Evolutionary conservation across 2,888 invertebrate species (phyloP).

Genomic region (Candidula unifasciata): DNA sequence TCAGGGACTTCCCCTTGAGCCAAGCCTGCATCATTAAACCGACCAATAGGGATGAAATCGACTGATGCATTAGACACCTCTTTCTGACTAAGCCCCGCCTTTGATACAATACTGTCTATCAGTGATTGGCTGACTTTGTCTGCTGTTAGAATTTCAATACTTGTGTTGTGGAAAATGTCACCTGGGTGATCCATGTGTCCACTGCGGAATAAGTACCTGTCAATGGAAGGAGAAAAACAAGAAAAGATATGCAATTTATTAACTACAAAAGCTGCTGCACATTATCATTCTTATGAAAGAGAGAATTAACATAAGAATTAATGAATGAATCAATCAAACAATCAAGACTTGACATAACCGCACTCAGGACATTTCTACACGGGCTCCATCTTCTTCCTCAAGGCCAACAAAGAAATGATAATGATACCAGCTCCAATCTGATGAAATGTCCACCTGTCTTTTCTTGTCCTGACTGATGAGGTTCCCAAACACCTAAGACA

Average conservation of each 20-base stretch:
- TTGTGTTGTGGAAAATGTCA: conserved; percentile 91
- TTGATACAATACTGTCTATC: conserved; percentile 41
- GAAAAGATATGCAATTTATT: background rate
- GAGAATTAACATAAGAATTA: no score
- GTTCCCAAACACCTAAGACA: no score
- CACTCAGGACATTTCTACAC: no score
- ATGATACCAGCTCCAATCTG: no score
- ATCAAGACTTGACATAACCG: no score
- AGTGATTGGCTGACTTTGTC: conserved; percentile 18
- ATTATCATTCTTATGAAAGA: background rate
- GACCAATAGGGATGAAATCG: conserved; percentile 85
- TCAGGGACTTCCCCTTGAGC: conserved; percentile 85
- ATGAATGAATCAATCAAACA: background rate
- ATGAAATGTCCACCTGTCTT: no score
- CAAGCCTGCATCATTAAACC: conserved; percentile 89
- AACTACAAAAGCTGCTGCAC: background rate
- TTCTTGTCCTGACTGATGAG: no score
- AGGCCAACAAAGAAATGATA: no score
- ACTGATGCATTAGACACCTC: conserved; percentile 79
- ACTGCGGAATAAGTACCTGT: conserved; percentile 80
- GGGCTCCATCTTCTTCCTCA: no score
- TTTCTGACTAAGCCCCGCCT: conserved; percentile 49
- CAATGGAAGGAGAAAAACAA: no score
- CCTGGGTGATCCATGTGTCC: conserved; percentile 93
- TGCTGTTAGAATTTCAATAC: conserved; percentile 86